These are phyloP conservation scores for Prenolepis imparis DNA, from an alignment of 2,888 invertebrate genomes.

Conservation along the genomic window DNA sequence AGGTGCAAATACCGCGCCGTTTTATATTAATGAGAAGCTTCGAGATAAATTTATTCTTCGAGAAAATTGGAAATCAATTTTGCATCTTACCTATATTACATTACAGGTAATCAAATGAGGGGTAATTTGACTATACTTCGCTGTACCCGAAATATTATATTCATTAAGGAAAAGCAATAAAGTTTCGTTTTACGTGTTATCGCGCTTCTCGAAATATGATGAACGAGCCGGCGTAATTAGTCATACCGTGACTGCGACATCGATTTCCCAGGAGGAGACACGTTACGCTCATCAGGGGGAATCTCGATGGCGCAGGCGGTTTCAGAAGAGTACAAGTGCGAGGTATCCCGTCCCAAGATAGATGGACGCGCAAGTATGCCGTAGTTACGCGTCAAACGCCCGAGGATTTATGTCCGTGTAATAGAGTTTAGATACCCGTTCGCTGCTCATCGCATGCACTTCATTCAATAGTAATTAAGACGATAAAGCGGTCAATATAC, in stretches of 20 bases:
- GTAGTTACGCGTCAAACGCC: conserved; percentile 73
- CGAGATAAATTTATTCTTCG: background rate
- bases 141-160: background rate
- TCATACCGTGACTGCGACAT: conserved; percentile 50
- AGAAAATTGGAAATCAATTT: background rate
- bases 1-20: background rate
- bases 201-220: conserved; percentile 45
- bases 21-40: background rate
- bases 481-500: conserved; percentile 40
- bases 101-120: background rate
- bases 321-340: conserved; percentile 70
- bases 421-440: conserved; percentile 70
- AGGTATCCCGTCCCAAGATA: conserved; percentile 71
- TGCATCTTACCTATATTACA: background rate
- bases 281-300: conserved; percentile 52
- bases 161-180: background rate
- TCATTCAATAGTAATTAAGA: conserved; percentile 54
- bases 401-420: conserved; percentile 74
- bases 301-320: conserved; percentile 60
- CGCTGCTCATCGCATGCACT: conserved; percentile 43
- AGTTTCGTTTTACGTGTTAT: conserved; percentile 24
- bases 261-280: conserved; percentile 48
- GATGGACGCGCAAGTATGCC: conserved; percentile 74
- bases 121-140: background rate
- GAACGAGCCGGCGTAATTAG: conserved; percentile 52